Evolutionary conservation across 35 echinoderm and acorn worm genomes (phyloP).

Genomic region (Lytechinus pictus): DNA sequence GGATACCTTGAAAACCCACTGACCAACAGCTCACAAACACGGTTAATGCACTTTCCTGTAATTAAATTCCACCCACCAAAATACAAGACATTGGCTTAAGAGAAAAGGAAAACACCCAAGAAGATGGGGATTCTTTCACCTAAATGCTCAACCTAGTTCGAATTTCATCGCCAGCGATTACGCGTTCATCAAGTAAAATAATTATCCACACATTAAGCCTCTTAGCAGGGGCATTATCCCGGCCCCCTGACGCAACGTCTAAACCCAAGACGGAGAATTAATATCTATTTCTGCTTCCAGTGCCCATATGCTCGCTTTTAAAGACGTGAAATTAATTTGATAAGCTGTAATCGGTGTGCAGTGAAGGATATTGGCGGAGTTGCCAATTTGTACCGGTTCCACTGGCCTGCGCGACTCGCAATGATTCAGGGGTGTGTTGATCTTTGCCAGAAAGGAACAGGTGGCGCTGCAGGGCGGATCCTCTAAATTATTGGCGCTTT

Average conservation of each 20-base stretch:
- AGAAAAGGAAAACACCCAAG: not conserved
- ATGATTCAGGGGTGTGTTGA: not conserved
- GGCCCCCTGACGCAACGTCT: not conserved
- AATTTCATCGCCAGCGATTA: conserved; percentile 36
- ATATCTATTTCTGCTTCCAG: conserved; percentile 29
- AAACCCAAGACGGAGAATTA: conserved; percentile 16
- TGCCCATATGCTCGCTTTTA: conserved; percentile 27
- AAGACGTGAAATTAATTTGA: conserved; percentile 15
- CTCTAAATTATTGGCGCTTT: not conserved
- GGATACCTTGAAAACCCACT: not conserved
- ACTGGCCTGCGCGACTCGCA: not conserved
- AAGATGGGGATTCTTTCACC: not conserved
- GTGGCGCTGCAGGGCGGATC: not conserved
- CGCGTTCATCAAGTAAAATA: conserved; percentile 32
- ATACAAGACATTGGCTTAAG: conserved; percentile 31
- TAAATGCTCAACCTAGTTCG: conserved; percentile 43
- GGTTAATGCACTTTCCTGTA: conserved; percentile 46
- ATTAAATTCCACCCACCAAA: conserved; percentile 38
- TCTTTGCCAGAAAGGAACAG: not conserved
- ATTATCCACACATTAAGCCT: conserved; percentile 43
- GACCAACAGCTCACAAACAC: not conserved
- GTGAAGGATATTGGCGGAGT: not conserved
- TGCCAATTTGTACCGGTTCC: not conserved
- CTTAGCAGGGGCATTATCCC: conserved; percentile 18
- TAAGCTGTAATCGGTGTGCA: conserved; percentile 9